Conservation (phyloP, 2,113 vertebrate genomes). For the Syrmaticus mikado region DNA sequence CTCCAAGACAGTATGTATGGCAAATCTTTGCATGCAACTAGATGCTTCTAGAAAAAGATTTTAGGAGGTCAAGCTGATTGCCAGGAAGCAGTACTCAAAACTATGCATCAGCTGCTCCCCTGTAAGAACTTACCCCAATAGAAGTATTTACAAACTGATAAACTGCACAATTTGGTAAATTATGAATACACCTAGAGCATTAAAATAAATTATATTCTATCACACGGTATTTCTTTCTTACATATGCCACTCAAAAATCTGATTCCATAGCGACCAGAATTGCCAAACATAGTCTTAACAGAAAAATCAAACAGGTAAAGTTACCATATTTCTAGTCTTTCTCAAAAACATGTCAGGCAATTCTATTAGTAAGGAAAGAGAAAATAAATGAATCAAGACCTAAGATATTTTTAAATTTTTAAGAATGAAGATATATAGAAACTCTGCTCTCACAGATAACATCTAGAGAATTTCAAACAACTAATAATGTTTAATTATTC, state of each 20-base stretch:
- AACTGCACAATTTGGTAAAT: not conserved
- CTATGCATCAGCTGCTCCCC: not conserved
- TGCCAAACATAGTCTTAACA: constrained; percentile 23
- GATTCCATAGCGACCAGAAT: not conserved
- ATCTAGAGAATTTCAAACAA: not conserved
- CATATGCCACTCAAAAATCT: not conserved
- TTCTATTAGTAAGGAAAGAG: not conserved
- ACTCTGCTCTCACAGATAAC: not conserved
- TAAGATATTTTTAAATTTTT: not conserved
- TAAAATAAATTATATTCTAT: not conserved
- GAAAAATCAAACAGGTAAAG: not conserved
- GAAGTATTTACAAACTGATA: not conserved
- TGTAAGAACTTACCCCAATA: not conserved
- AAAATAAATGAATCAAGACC: not conserved
- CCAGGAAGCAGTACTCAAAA: not conserved
- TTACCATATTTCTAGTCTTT: not conserved
- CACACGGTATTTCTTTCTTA: not conserved
- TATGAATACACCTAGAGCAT: not conserved
- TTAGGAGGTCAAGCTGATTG: not conserved
- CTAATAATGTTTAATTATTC: not conserved
- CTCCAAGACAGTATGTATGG: not conserved
- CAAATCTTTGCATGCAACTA: not conserved
- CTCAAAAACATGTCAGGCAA: constrained; percentile 24
- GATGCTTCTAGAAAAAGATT: not conserved
- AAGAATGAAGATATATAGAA: not conserved